Evolutionary conservation across 2,888 invertebrate species (phyloP).

Genomic region (Microplitis manilae): DNA sequence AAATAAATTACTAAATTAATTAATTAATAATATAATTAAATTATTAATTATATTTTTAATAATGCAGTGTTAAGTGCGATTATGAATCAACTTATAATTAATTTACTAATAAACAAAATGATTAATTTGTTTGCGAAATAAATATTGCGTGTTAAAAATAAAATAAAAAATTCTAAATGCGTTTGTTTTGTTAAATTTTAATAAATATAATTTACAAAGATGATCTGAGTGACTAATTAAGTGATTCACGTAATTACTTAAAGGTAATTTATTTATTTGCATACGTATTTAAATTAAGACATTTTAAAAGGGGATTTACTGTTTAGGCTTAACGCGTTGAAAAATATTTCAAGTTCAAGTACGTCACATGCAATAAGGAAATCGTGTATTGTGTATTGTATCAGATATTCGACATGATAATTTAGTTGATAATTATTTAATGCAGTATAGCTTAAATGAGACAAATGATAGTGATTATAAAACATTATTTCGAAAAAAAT

Average conservation of each 20-base stretch:
- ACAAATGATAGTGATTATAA: too few species aligned
- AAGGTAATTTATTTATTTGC: neutral
- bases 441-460: neutral
- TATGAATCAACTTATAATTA: neutral
- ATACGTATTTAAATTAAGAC: neutral
- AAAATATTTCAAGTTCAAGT: constrained; percentile 11
- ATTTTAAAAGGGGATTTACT: neutral
- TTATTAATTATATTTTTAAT: neutral
- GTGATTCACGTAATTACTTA: neutral
- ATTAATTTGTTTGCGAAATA: neutral
- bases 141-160: neutral
- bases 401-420: neutral
- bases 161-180: neutral
- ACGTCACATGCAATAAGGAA: neutral
- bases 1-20: neutral
- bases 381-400: neutral
- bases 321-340: neutral
- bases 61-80: neutral
- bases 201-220: neutral
- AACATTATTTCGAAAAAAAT: neutral
- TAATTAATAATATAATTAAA: neutral
- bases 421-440: neutral
- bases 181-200: neutral
- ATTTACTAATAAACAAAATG: neutral
- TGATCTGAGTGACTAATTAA: neutral